Base-by-base conservation (phyloP, 1,140 invertebrate genomes). In the Drosophila insularis region DNA sequence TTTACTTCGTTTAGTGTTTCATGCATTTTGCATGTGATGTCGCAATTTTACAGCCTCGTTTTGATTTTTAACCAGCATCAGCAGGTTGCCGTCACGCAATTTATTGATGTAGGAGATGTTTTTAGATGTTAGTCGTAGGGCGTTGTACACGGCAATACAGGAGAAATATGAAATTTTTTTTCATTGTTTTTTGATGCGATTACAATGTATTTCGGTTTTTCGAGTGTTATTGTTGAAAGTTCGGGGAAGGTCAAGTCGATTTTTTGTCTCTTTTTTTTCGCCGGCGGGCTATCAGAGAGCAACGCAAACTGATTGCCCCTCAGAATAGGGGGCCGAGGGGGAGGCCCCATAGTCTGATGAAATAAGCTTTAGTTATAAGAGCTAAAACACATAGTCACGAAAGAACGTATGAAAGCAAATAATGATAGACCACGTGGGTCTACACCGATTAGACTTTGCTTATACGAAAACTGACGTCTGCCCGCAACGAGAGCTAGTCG, bases 71-170 rank as follows among this genome's bases (percentile, higher is more conserved):
- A 56, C 21, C n/a, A 56, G 54, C 17, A 56, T 56, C 10, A 56
- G 56, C 31, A 59, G 31, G 27, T 59, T 59, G 13, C 56, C 56
- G 14, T 59, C 31, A 59, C 56, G 56, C 31, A 59, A 59, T 31
- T 23, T 59, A 17, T 13, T 31, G 31, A 59, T 35, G 31, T 31
- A 23, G 23, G n/a, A n/a, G 14, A 59, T 59, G 31, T 59, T 32
- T 35, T 59, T 59, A 31, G 31, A 59, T 19, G 37, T 59, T 17
- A 31, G 31, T 13, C 56, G 56, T 32, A 35, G 14, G 21, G 56
- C 56, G 56, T 59, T 59, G 31, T 59, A 59, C 14, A 59, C 31
- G 27, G 56, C 56, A 35, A 59, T 59, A 32, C 27, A 59, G 31
- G 31, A 59, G 31, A 46, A 43, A 40, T 43, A n/a, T 4, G 31